phyloP scores from a whole-genome alignment of 2,888 invertebrate species.

The Netelia fuscicornis region DNA sequence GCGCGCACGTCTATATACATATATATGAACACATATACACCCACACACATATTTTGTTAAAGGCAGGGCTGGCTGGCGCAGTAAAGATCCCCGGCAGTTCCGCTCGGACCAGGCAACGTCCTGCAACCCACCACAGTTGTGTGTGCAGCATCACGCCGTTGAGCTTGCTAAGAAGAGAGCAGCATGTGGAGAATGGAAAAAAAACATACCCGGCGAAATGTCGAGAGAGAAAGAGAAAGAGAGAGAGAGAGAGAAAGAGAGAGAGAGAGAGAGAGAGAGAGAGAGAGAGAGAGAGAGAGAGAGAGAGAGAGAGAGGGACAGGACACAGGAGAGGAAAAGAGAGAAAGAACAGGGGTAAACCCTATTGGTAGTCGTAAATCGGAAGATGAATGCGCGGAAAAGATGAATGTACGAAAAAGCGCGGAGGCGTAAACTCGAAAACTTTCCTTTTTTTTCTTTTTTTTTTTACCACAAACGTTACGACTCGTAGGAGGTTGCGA shows the following conservation, averaged over 20 bases:
- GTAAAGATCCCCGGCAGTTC: constrained; percentile 65
- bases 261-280: neutral
- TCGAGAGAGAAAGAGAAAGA: constrained; percentile 14
- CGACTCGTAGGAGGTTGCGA: constrained; percentile 19
- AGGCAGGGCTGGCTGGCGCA: constrained; percentile 69
- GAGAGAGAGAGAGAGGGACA: constrained; percentile 7
- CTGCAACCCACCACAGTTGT: constrained; percentile 44
- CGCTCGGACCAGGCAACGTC: constrained; percentile 66
- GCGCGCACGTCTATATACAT: neutral
- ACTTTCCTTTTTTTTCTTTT: neutral
- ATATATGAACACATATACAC: neutral
- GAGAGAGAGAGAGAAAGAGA: neutral
- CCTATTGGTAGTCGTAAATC: constrained; percentile 52
- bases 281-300: neutral
- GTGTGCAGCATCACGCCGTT: constrained; percentile 5
- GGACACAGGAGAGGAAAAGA: neutral
- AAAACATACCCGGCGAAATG: constrained; percentile 12
- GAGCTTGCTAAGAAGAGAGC: constrained; percentile 12
- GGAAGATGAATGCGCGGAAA: constrained; percentile 60
- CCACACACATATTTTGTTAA: constrained; percentile 33
- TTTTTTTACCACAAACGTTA: constrained; percentile 21
- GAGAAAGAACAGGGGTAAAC: neutral
- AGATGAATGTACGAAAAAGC: constrained; percentile 42
- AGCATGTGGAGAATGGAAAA: constrained; percentile 27
- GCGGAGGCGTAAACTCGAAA: constrained; percentile 26